Evolutionary conservation across 2,797 vertebrate genomes (phyloP), one percentile per base, ranked within the genome.

Genomic region (Sparidentex hasta): DNA sequence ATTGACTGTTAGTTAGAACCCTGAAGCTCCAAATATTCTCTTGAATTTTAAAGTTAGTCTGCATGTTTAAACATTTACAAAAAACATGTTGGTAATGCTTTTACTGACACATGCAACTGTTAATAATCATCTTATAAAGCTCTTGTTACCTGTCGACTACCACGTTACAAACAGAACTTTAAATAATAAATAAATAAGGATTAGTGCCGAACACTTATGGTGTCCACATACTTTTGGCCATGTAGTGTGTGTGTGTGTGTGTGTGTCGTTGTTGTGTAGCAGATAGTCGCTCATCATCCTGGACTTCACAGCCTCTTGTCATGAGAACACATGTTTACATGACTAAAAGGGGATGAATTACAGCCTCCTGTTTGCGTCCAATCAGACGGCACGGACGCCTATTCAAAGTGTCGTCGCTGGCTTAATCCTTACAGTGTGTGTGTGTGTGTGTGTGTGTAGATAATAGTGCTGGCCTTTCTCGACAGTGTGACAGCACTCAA

Each of bases 401-500:
- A 74, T 77, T 88, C 66, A 61, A 65, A 81, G 79, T 74, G 76
- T 80, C 66, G 48, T 84, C 66, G 27, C 80, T 69, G 29, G 29
- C 65, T 76, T 88, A 87, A 90, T 86, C 85, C 82, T 62, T 50
- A 20, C 62, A 23, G 23, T 33, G 14, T 43, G 20, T n/a, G 20
- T 14, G 25, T 54, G 50, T 61, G 76, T 56, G 55, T 55, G 70
- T 67, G 48, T 64, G 65, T 3, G n/a, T 38, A 81, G 83, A 91
- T 88, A 88, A 90, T 86, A 86, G 73, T 64, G 71, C 61, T 81
- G 74, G 81, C 84, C 76, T 86, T 81, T 73, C 67, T 74, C 71
- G 79, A 77, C 74, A 59, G 65, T 80, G 75, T 85, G 87, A 88
- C 90, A 83, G 72, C 88, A 70, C 78, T 83, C 80, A 90, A 78